Conservation (phyloP, 1,140 invertebrate species). For the Drosophila ambigua region DNA sequence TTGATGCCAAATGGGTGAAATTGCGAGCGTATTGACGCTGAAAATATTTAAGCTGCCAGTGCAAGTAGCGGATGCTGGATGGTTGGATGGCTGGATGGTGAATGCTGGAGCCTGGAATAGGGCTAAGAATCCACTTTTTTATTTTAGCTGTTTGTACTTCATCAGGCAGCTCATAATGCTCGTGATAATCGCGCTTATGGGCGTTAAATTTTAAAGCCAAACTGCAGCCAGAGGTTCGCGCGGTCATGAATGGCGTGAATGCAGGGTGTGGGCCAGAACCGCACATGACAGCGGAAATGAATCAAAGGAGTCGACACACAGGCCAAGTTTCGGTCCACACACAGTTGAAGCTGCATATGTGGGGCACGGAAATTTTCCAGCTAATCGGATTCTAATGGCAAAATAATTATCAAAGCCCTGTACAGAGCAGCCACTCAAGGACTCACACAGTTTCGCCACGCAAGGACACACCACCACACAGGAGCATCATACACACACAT, state of each 20-base stretch:
- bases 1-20: slow-evolving; percentile 77
- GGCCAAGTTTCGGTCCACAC: slow-evolving; percentile 24
- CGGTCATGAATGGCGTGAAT: slow-evolving; percentile 40
- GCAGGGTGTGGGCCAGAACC: slow-evolving; percentile 20
- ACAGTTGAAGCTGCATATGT: slow-evolving; percentile 32
- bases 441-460: not conserved
- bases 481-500: slow-evolving; percentile 6
- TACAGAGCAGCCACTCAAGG: slow-evolving; percentile 59
- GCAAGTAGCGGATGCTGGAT: slow-evolving; percentile 16
- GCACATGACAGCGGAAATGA: slow-evolving; percentile 68
- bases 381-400: slow-evolving; percentile 84
- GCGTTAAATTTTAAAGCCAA: slow-evolving; percentile 64
- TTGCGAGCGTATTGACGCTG: slow-evolving; percentile 71
- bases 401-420: slow-evolving; percentile 74
- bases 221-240: slow-evolving; percentile 34
- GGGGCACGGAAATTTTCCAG: slow-evolving; percentile 63
- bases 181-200: slow-evolving; percentile 54
- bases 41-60: slow-evolving; percentile 69
- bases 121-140: slow-evolving; percentile 53
- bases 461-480: slow-evolving; percentile 15
- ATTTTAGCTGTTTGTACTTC: slow-evolving; percentile 73
- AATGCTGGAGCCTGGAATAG: not conserved
- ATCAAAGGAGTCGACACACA: slow-evolving; percentile 56
- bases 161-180: slow-evolving; percentile 74
- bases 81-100: slow-evolving; percentile 6